Evolutionary conservation across 2,888 invertebrate species (phyloP).

Genomic region (Drosophila kambysellisi): DNA sequence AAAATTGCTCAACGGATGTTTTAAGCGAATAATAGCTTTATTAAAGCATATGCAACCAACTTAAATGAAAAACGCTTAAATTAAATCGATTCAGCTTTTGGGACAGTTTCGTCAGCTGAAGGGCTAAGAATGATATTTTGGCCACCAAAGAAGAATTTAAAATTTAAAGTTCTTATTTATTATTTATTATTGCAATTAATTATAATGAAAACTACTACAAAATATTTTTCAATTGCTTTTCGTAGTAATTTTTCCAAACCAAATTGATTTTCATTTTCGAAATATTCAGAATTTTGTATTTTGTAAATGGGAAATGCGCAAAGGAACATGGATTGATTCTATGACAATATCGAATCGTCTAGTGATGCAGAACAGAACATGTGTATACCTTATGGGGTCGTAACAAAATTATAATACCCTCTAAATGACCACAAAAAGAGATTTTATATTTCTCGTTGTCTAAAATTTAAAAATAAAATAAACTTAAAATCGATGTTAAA

Average conservation of each 20-base stretch:
- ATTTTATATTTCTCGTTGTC: background rate
- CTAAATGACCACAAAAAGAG: background rate
- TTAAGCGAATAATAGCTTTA: background rate
- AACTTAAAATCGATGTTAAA: background rate
- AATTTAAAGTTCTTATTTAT: background rate
- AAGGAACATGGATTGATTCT: background rate
- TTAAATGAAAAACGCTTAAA: background rate
- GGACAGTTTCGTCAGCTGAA: background rate
- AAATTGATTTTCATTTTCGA: background rate
- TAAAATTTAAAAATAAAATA: background rate
- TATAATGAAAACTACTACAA: background rate
- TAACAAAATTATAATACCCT: background rate
- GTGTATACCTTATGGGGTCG: background rate
- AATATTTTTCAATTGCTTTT: background rate
- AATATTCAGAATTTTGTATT: background rate
- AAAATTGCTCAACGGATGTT: background rate
- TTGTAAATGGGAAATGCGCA: background rate
- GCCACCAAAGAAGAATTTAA: background rate
- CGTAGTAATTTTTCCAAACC: background rate
- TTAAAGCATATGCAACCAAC: background rate
- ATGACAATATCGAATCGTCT: background rate
- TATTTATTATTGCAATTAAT: background rate
- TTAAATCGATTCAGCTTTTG: background rate
- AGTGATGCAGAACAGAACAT: background rate
- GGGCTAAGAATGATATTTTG: background rate